These are phyloP conservation scores for Natrix natrix DNA, from an alignment of 2,797 vertebrate species.

Conservation along the genomic window DNA sequence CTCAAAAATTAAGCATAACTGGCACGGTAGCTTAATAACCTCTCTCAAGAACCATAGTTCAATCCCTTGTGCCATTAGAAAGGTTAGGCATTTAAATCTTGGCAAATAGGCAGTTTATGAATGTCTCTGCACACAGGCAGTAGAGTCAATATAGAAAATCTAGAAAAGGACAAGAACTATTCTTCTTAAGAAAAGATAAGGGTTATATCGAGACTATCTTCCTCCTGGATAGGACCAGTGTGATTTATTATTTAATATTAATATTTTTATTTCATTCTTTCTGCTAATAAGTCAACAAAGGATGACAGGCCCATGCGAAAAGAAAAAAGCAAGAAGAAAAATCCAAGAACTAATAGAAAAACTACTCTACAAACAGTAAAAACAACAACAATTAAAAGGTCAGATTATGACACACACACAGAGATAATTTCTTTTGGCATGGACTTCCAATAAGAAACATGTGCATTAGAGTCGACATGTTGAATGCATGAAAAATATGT, in stretches of 20 bases:
- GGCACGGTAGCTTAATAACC: conserved; percentile 55
- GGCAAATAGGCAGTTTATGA: conserved; percentile 46
- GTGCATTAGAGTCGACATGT: not conserved
- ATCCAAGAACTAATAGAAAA: not conserved
- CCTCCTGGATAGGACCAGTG: not conserved
- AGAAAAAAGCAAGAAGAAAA: not conserved
- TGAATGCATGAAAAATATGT: not conserved
- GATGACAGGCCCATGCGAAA: not conserved
- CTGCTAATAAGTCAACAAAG: not conserved
- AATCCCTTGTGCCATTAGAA: conserved; percentile 61
- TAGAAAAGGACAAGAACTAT: not conserved
- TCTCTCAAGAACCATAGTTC: conserved; percentile 53
- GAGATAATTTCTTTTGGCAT: not conserved
- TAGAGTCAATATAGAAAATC: not conserved
- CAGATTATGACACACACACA: not conserved
- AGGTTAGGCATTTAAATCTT: conserved; percentile 65
- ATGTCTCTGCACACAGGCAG: conserved; percentile 36
- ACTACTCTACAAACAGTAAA: not conserved
- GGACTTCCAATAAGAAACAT: not conserved
- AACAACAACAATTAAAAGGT: not conserved
- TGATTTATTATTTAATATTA: not conserved
- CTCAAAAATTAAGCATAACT: conserved; percentile 40
- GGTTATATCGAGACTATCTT: not conserved
- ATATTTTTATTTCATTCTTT: not conserved
- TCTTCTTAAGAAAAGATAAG: not conserved